Conservation (phyloP, 2,797 vertebrate species). For the Sebastes diaconus region DNA sequence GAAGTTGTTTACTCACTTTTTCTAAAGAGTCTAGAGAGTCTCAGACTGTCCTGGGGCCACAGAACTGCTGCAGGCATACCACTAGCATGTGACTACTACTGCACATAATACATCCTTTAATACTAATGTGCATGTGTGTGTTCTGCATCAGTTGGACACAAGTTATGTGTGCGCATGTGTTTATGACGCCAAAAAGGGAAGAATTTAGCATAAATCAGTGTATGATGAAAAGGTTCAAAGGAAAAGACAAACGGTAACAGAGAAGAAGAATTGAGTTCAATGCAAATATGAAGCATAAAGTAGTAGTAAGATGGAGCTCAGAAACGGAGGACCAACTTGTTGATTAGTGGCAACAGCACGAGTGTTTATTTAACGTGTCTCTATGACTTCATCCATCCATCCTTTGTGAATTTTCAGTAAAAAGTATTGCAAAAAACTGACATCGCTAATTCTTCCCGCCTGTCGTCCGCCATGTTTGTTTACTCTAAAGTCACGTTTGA, state of each 20-base stretch:
- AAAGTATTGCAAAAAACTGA: no score
- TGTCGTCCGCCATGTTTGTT: no score
- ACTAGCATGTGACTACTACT: slow-evolving; percentile 35
- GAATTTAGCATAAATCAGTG: not conserved
- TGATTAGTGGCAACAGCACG: no score
- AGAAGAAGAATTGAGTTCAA: not conserved
- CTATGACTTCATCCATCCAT: no score
- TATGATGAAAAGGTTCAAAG: not conserved
- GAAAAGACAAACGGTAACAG: not conserved
- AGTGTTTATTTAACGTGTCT: no score
- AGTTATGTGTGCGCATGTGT: not conserved
- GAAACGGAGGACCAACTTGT: no score
- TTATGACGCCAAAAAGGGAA: not conserved
- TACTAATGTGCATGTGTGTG: not conserved
- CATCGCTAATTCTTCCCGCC: no score
- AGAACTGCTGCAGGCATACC: not conserved
- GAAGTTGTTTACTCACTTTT: not conserved
- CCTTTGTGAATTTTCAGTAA: no score
- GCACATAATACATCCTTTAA: slow-evolving; percentile 38
- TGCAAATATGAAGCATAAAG: no score
- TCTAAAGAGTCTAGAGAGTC: not conserved
- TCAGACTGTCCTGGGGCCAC: slow-evolving; percentile 2
- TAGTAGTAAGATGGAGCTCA: no score
- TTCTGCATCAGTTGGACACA: not conserved
- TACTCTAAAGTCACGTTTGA: no score